Evolutionary conservation across 2,888 invertebrate genomes (phyloP).

Genomic region (Drosophila neotestacea): DNA sequence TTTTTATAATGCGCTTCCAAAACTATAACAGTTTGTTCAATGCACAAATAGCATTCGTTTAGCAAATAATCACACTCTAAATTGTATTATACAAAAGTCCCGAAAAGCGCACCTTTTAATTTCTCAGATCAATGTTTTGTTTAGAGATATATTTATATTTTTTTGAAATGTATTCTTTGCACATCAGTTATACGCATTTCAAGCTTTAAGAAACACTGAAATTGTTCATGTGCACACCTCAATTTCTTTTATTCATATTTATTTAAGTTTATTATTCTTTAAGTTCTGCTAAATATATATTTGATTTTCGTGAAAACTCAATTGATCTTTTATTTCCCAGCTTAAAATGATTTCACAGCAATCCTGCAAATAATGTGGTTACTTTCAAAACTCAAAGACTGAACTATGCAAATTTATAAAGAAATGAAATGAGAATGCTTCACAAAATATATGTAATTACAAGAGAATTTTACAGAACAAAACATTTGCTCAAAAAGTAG

Average conservation of each 20-base stretch:
- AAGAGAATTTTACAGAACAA: slow-evolving; percentile 35
- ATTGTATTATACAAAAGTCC: slow-evolving; percentile 74
- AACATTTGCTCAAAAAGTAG: slow-evolving; percentile 63
- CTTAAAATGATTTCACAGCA: slow-evolving; percentile 7
- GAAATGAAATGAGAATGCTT: slow-evolving; percentile 31
- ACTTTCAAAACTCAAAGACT: slow-evolving; percentile 59
- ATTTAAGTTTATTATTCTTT: slow-evolving; percentile 48
- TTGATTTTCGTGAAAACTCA: slow-evolving; percentile 40
- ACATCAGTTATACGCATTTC: slow-evolving; percentile 55
- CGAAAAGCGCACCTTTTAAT: slow-evolving; percentile 50
- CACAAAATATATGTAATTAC: slow-evolving; percentile 32
- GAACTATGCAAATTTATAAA: slow-evolving; percentile 55
- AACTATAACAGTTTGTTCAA: slow-evolving; percentile 52
- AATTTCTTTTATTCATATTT: slow-evolving; percentile 45
- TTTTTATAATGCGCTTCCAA: slow-evolving; percentile 60
- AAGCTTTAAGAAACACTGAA: slow-evolving; percentile 66
- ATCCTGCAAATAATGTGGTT: slow-evolving; percentile 13
- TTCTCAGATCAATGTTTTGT: slow-evolving; percentile 20
- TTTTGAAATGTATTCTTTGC: slow-evolving; percentile 4
- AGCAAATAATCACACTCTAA: slow-evolving; percentile 38
- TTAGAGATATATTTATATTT: neutral
- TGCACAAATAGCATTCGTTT: slow-evolving; percentile 57
- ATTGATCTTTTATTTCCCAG: slow-evolving; percentile 16
- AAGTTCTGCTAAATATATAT: slow-evolving; percentile 58
- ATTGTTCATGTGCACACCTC: slow-evolving; percentile 29